Percentiles rank a stretch among this genome's conserved stretches.
phyloP scores from a whole-genome alignment of 2,113 vertebrate species.

The Corynorhinus townsendii region DNA sequence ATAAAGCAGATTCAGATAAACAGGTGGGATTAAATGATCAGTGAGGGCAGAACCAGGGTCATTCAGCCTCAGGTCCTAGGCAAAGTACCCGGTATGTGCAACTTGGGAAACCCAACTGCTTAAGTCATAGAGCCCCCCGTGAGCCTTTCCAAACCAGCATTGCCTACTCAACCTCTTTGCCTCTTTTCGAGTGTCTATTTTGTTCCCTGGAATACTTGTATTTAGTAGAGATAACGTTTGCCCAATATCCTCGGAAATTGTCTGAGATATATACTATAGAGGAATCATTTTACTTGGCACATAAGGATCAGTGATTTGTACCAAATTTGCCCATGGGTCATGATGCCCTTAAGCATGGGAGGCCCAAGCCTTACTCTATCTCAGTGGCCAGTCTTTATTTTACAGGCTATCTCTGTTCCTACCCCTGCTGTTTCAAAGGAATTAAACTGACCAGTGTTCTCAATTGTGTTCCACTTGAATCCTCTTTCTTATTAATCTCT shows the following conservation, averaged over 20 bases:
- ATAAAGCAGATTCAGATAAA: not conserved
- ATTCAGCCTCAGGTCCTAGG: too few species aligned
- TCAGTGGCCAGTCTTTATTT: not conserved
- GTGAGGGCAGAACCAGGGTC: not conserved
- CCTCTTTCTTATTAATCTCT: not conserved
- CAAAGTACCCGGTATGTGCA: accelerated
- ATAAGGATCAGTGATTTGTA: not conserved
- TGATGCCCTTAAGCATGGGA: not conserved
- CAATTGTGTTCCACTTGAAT: not conserved
- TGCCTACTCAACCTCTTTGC: not conserved
- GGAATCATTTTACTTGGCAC: not conserved
- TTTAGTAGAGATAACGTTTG: not conserved
- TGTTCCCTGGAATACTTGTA: not conserved
- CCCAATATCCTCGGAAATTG: not conserved
- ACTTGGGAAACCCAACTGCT: not conserved
- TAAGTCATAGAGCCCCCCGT: not conserved
- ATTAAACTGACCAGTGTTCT: not conserved
- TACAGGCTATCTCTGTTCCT: not conserved
- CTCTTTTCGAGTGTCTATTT: not conserved
- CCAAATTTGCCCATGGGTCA: not conserved
- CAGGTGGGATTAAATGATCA: not conserved
- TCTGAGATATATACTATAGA: not conserved
- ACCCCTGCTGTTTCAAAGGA: not conserved
- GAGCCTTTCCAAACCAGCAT: not conserved
- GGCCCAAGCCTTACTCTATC: not conserved